Base-by-base conservation (phyloP, 2,888 invertebrate species). In the Muscina levida region DNA sequence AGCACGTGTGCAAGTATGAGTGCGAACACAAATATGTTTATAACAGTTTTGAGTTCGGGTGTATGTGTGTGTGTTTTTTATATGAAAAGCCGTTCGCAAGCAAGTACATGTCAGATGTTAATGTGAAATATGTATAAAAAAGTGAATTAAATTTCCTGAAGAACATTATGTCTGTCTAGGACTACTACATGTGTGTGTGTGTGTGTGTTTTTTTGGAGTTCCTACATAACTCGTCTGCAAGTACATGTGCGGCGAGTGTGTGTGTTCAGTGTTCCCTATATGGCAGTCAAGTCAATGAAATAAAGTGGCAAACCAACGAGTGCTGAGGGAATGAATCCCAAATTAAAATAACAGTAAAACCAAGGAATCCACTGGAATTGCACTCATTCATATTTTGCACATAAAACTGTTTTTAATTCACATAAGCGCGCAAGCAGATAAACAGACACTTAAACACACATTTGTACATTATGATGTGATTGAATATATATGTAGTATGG, bases 141-240 rank as follows among this genome's bases (percentile, higher is more conserved):
- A 53, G 53, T 53, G 53, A 53, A 53, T 53, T 53, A 53, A 53
- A 53, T 53, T 53, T 53, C 53, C 53, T 53, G 24, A 53, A 53
- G 53, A 53, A 53, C 53, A 53, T 44, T 42, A 44, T 59, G 37
- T 59, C 42, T 59, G 39, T 42, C 42, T 44, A 39, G 19, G 42
- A 15, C 39, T 37, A n/a, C n/a, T n/a, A 17, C 59, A 26, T 19
- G 26, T 31, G 6, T 6, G 17, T n/a, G n/a, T n/a, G n/a, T n/a
- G n/a, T n/a, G n/a, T n/a, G n/a, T n/a, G n/a, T n/a, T n/a, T n/a
- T n/a, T n/a, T n/a, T n/a, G n/a, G n/a, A n/a, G n/a, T n/a, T 2
- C 24, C 13, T 24, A 56, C 24, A 56, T 22, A 56, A 19, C 31
- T n/a, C 31, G 24, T 57, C 19, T 26, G 8, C 11, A 31, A 8